Evolutionary conservation across 2,113 vertebrate species (phyloP).

Genomic region (Mustelus asterias): DNA sequence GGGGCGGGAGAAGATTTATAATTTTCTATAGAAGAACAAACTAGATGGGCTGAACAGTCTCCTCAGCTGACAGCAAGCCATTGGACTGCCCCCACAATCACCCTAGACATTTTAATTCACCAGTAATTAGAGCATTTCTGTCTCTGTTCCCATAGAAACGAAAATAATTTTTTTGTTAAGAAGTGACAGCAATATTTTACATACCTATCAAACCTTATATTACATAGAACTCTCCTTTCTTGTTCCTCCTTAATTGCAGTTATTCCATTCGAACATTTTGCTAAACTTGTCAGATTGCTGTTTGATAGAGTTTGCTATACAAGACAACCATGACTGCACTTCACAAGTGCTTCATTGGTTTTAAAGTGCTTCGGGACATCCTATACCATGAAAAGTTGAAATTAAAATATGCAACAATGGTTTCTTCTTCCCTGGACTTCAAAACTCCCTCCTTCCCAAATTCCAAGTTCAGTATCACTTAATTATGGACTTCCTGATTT

Average conservation of each 20-base stretch:
- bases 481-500: background rate
- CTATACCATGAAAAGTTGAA: background rate
- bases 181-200: background rate
- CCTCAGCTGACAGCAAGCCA: background rate
- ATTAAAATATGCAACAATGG: background rate
- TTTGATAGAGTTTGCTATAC: no score
- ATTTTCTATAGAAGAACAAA: background rate
- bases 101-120: background rate
- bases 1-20: background rate
- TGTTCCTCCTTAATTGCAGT: background rate
- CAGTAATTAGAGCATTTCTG: background rate
- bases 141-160: no score
- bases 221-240: background rate
- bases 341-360: no score
- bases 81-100: background rate
- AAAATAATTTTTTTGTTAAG: no score
- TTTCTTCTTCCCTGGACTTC: background rate
- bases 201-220: background rate
- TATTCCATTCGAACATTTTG: background rate
- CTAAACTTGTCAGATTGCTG: no score
- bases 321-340: no score
- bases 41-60: background rate
- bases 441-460: background rate
- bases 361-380: no score
- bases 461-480: background rate